Evolutionary conservation across 2,888 invertebrate genomes (phyloP).

Genomic region (Bhutanitis thaidina): DNA sequence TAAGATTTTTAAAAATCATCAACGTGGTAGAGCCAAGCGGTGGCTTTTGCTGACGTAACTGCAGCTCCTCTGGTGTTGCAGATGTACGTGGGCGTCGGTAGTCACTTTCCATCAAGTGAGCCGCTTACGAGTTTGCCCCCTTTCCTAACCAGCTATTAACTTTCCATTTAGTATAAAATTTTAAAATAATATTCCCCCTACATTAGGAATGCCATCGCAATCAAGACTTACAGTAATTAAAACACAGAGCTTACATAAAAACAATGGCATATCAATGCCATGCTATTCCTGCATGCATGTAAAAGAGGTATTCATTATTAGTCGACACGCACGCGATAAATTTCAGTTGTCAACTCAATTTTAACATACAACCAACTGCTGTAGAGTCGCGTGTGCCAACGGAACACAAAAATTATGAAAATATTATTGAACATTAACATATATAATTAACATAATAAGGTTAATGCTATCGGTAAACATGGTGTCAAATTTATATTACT

Average conservation of each 20-base stretch:
- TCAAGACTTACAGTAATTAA: not conserved
- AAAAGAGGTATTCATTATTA: constrained; percentile 13
- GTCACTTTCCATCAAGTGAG: too few relatives aligned
- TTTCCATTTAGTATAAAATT: too few relatives aligned
- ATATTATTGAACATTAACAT: constrained; percentile 8
- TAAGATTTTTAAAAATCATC: too few relatives aligned
- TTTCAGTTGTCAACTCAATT: constrained; percentile 15
- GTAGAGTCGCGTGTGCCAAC: constrained; percentile 4
- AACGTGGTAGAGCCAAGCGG: too few relatives aligned
- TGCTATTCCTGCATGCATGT: constrained; percentile 10
- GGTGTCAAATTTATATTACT: constrained; percentile 10
- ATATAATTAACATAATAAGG: constrained; percentile 13
- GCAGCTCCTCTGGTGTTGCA: too few relatives aligned
- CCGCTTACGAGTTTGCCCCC: too few relatives aligned
- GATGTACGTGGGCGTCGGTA: too few relatives aligned
- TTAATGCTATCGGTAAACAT: constrained; percentile 11
- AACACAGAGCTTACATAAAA: constrained; percentile 6
- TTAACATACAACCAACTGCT: constrained; percentile 1
- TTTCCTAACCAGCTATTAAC: too few relatives aligned
- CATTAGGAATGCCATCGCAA: too few relatives aligned
- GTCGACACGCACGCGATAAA: constrained; percentile 13
- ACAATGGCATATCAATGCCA: constrained; percentile 3
- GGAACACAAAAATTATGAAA: constrained; percentile 6
- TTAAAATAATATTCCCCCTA: too few relatives aligned
- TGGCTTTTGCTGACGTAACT: too few relatives aligned